Percentiles rank a stretch among this genome's conserved stretches.
Conservation (phyloP, 2,888 invertebrate genomes). For the Congeria kusceri region DNA sequence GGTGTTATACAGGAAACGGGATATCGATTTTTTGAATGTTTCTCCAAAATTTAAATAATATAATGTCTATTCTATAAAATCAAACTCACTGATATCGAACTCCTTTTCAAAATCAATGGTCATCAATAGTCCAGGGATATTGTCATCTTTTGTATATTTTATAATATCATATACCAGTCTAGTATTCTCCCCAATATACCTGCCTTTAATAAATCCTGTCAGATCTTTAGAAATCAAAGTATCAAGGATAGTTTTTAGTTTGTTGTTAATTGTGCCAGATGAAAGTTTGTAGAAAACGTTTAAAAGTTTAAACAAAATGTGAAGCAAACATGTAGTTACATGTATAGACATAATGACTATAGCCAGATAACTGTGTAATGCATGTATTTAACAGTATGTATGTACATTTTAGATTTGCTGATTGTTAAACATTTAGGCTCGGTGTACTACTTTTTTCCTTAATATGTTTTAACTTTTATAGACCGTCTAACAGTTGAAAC, state of each 20-base stretch:
- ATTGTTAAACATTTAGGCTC: too few relatives aligned
- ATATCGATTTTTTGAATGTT: conserved; percentile 27
- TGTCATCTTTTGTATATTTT: conserved; percentile 38
- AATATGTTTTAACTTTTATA: too few relatives aligned
- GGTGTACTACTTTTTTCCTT: too few relatives aligned
- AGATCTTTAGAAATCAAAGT: conserved; percentile 40
- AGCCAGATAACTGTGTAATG: too few relatives aligned
- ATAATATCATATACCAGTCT: conserved; percentile 60
- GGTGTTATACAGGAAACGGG: conserved; percentile 21
- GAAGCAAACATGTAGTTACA: too few relatives aligned
- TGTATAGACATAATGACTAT: too few relatives aligned
- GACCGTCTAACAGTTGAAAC: too few relatives aligned
- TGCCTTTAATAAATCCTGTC: conserved; percentile 53
- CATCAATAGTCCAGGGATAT: conserved; percentile 46
- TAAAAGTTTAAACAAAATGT: too few relatives aligned
- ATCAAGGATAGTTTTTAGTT: conserved; percentile 45
- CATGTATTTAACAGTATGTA: too few relatives aligned
- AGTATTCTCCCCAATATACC: conserved; percentile 58
- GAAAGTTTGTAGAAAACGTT: conserved; percentile 48
- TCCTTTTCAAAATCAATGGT: conserved; percentile 52
- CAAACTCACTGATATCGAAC: conserved; percentile 47
- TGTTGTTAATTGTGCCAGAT: conserved; percentile 46
- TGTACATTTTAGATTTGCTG: too few relatives aligned
- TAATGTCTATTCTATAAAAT: conserved; percentile 32
- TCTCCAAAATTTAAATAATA: conserved; percentile 39